Percentiles rank a stretch among this genome's conserved stretches.
These are phyloP conservation scores for Mormyrus proboscirostris DNA, from an alignment of 2,797 vertebrate species.

Conservation along the genomic window DNA sequence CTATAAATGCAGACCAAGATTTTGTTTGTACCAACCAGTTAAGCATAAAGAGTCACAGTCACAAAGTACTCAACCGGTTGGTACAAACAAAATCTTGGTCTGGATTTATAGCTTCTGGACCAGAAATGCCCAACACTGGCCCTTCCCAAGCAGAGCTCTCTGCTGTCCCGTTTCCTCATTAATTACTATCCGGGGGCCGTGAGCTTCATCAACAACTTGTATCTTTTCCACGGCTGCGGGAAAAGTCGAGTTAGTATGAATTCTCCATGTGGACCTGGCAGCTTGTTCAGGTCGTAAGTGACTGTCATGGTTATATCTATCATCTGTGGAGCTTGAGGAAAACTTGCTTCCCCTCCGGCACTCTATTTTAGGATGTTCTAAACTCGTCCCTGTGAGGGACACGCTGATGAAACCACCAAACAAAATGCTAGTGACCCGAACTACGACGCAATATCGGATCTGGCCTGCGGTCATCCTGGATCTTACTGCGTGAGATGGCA, in stretches of 20 bases:
- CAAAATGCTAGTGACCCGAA: slow-evolving; percentile 4
- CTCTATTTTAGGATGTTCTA: slow-evolving; percentile 16
- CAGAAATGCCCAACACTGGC: neutral
- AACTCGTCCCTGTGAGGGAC: slow-evolving; percentile 4
- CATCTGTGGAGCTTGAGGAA: neutral
- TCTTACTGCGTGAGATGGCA: neutral
- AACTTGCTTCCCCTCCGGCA: neutral
- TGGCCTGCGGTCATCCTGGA: neutral
- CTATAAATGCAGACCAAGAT: neutral
- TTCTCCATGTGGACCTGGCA: slow-evolving; percentile 3
- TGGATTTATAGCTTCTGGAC: neutral
- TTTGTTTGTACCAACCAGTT: neutral
- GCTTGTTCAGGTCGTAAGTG: neutral
- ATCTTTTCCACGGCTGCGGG: neutral
- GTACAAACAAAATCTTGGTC: neutral
- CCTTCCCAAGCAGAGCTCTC: neutral
- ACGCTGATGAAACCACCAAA: neutral
- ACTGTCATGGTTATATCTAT: slow-evolving; percentile 2
- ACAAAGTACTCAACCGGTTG: neutral
- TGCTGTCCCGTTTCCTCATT: neutral
- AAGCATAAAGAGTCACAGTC: neutral
- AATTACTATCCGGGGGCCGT: neutral
- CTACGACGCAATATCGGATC: neutral
- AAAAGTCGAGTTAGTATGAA: neutral
- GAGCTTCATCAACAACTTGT: neutral